A percentile compares a stretch with the other conserved stretches of the same genome.
Conservation (phyloP, 2,888 invertebrate genomes). For the Drosophila eohydei region DNA sequence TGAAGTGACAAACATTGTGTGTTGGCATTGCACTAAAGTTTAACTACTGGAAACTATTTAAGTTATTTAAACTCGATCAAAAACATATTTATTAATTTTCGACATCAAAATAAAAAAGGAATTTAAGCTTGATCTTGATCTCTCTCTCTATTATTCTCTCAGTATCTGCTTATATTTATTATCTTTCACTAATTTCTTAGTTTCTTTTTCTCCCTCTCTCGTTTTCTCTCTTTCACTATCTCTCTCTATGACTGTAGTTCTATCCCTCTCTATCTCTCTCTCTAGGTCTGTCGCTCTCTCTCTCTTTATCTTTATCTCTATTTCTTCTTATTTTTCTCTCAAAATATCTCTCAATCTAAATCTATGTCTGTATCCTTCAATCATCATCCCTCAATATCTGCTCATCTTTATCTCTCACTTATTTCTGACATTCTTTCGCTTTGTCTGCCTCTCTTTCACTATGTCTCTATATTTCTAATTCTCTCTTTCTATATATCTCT, state of each 20-base stretch:
- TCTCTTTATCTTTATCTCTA: not conserved
- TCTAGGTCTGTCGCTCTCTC: not conserved
- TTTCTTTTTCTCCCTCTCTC: not conserved
- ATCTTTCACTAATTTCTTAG: too few relatives aligned
- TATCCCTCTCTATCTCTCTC: not conserved
- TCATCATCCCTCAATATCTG: too few relatives aligned
- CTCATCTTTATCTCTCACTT: too few relatives aligned
- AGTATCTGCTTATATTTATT: too few relatives aligned
- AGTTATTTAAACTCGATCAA: too few relatives aligned
- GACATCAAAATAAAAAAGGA: too few relatives aligned
- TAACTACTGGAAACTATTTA: not conserved
- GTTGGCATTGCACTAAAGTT: not conserved
- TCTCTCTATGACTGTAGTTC: not conserved
- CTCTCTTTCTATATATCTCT: not conserved
- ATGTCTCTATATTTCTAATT: too few relatives aligned
- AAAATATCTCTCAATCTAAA: too few relatives aligned
- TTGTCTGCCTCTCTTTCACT: too few relatives aligned
- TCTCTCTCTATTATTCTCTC: not conserved
- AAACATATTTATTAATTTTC: not conserved
- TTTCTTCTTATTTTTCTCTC: too few relatives aligned
- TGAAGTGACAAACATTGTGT: not conserved
- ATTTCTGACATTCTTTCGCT: too few relatives aligned
- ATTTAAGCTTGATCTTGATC: not conserved
- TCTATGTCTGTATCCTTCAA: too few relatives aligned
- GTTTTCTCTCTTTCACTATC: not conserved